A percentile compares a stretch with the other conserved stretches of the same genome.
phyloP scores from a whole-genome alignment of 2,888 invertebrate species.

The Aradus depressus region DNA sequence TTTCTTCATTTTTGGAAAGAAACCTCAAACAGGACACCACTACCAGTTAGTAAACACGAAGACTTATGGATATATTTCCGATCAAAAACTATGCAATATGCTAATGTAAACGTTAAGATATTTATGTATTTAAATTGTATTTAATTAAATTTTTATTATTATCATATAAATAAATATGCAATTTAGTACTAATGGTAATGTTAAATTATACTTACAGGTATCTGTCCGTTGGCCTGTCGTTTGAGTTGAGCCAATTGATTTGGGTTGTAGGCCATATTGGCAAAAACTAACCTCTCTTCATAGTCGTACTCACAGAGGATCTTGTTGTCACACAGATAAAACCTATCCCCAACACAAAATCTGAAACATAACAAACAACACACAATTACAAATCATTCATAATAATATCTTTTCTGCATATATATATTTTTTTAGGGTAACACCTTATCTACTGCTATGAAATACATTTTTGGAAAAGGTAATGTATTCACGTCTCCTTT shows the following conservation, averaged over 20 bases:
- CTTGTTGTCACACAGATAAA: constrained; percentile 87
- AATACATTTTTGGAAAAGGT: no score
- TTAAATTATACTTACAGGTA: constrained; percentile 26
- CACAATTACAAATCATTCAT: no score
- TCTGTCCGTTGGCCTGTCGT: constrained; percentile 40
- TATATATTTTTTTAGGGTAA: background rate
- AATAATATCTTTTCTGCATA: background rate
- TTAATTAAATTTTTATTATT: background rate
- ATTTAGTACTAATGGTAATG: background rate
- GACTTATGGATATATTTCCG: background rate
- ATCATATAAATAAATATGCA: background rate
- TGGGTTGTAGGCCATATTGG: constrained; percentile 84
- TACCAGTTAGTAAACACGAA: background rate
- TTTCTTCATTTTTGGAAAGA: no score
- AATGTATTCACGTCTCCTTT: no score
- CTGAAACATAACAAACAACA: constrained; percentile 45
- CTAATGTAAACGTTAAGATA: background rate
- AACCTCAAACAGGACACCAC: no score
- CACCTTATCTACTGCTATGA: no score
- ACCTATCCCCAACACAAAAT: constrained; percentile 90
- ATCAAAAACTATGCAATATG: background rate
- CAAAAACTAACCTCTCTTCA: constrained; percentile 81
- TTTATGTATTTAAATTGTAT: background rate
- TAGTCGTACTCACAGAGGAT: constrained; percentile 91
- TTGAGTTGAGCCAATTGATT: constrained; percentile 63